Evolutionary conservation across 2,113 vertebrate species (phyloP).

Genomic region (Trachemys scripta): DNA sequence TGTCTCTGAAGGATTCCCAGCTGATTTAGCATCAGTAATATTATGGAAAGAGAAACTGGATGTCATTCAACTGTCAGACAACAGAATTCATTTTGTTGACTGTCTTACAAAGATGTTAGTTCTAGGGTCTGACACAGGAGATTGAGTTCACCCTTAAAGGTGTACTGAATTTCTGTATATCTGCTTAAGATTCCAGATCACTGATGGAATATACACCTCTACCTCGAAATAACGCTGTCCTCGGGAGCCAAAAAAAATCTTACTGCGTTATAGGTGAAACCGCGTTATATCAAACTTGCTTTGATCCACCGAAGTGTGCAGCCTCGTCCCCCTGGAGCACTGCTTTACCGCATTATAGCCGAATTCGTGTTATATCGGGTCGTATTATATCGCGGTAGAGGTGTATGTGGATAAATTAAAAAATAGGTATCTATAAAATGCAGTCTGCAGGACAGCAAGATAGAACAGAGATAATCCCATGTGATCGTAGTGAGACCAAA

Average conservation of each 20-base stretch:
- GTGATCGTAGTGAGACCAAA: background rate
- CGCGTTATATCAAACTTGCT: no score
- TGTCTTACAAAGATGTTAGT: background rate
- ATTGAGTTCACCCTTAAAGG: background rate
- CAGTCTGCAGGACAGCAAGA: background rate
- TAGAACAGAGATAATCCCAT: background rate
- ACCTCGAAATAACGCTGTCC: no score
- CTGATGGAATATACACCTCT: background rate
- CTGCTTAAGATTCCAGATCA: background rate
- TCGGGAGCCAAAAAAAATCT: no score
- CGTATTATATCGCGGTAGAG: no score
- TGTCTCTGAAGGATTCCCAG: background rate
- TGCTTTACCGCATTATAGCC: no score
- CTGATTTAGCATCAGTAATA: background rate
- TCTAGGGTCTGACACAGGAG: background rate
- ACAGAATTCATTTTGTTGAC: background rate
- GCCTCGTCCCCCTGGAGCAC: no score
- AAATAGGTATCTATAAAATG: background rate
- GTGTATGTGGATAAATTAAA: background rate
- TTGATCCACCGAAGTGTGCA: no score
- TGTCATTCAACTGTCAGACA: background rate
- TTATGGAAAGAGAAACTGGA: background rate
- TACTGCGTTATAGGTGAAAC: no score
- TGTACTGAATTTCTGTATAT: background rate
- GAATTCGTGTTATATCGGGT: no score